These are phyloP conservation scores for Echiichthys vipera DNA, from an alignment of 2,797 vertebrate genomes.

Conservation along the genomic window DNA sequence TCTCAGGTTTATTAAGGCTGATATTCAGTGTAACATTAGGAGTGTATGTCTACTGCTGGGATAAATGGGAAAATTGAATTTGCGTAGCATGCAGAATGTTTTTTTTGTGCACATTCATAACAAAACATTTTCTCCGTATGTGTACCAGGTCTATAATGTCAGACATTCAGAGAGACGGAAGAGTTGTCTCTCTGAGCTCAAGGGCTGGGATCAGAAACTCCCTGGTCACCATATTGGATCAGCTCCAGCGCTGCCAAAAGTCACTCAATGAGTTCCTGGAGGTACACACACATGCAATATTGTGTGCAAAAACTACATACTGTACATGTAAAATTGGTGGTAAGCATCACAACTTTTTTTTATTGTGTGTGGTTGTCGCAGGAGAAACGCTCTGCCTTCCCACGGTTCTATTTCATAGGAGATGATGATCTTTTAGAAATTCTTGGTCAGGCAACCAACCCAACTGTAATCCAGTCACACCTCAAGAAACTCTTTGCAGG, in stretches of 20 bases:
- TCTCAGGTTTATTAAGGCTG: neutral
- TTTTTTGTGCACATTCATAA: constrained; percentile 1
- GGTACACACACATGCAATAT: constrained; percentile 75
- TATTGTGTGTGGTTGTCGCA: constrained; percentile 60
- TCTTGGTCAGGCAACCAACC: constrained; percentile 95
- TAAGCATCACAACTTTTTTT: neutral
- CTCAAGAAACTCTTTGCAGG: constrained; percentile 98
- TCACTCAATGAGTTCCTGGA: constrained; percentile 98
- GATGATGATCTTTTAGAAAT: constrained; percentile 98
- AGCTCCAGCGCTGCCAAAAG: constrained; percentile 98
- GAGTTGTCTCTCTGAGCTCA: constrained; percentile 90
- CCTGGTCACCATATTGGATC: constrained; percentile 92
- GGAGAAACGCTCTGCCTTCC: constrained; percentile 98
- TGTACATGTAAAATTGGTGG: neutral
- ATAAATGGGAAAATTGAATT: neutral
- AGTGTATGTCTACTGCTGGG: neutral
- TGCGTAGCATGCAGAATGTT: neutral
- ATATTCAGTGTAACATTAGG: neutral
- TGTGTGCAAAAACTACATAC: neutral
- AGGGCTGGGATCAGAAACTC: constrained; percentile 91
- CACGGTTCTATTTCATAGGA: constrained; percentile 97
- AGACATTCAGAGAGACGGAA: constrained; percentile 92
- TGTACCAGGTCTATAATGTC: constrained; percentile 90
- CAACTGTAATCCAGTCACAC: constrained; percentile 94
- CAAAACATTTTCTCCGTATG: neutral